Evolutionary conservation across 2,113 vertebrate genomes (phyloP).

Genomic region (Megalops atlanticus): DNA sequence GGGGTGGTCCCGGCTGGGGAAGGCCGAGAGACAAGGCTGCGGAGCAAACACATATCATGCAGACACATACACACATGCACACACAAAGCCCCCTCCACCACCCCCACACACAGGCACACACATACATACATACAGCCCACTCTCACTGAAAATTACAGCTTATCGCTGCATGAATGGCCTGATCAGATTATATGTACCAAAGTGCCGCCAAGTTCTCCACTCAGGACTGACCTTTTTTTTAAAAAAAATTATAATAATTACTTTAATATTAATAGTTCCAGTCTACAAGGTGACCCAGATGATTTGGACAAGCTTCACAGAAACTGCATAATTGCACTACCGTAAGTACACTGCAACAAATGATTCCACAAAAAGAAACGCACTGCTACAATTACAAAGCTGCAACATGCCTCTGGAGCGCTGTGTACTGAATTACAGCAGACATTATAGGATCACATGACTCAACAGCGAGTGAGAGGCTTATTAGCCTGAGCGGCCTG

Average conservation of each 20-base stretch:
- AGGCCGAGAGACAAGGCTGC: constrained; percentile 19
- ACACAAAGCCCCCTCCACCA: constrained; percentile 8
- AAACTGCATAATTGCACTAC: too few relatives aligned
- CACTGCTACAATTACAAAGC: too few relatives aligned
- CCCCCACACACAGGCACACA: constrained; percentile 16
- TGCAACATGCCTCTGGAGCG: too few relatives aligned
- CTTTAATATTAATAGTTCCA: constrained; percentile 47
- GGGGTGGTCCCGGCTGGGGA: neutral
- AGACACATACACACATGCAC: constrained; percentile 31
- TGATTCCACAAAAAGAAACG: too few relatives aligned
- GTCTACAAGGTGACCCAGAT: neutral
- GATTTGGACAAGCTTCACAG: too few relatives aligned
- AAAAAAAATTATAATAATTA: constrained; percentile 45
- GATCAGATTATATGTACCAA: constrained; percentile 38
- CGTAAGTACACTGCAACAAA: too few relatives aligned
- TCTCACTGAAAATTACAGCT: constrained; percentile 25
- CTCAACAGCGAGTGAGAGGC: too few relatives aligned
- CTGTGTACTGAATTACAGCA: too few relatives aligned
- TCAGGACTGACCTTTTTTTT: too few relatives aligned
- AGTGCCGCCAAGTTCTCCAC: too few relatives aligned
- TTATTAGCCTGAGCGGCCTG: too few relatives aligned
- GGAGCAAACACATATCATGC: constrained; percentile 28
- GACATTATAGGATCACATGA: too few relatives aligned
- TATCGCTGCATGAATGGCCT: constrained; percentile 38
- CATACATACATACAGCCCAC: constrained; percentile 37